A percentile compares a stretch with the other conserved stretches of the same genome.
Evolutionary conservation across 2,888 invertebrate genomes (phyloP).

Genomic region (Drosophila ezoana): DNA sequence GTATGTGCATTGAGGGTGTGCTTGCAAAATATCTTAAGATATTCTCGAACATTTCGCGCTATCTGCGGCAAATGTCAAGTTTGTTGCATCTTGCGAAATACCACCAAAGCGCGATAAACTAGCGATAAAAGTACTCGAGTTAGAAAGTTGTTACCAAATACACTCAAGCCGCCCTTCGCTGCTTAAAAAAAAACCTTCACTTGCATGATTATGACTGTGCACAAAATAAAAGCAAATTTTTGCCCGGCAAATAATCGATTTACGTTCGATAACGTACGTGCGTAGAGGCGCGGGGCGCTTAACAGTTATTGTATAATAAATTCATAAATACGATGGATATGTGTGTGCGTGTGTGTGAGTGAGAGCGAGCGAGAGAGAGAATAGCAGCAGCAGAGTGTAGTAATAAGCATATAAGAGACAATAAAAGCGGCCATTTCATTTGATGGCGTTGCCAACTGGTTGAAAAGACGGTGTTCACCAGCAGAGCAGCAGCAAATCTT

Average conservation of each 20-base stretch:
- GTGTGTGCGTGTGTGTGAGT: neutral
- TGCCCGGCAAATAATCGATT: constrained; percentile 34
- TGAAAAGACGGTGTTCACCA: neutral
- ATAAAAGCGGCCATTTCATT: constrained; percentile 1
- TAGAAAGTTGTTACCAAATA: constrained; percentile 45
- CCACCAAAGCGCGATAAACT: constrained; percentile 8
- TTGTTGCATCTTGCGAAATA: constrained; percentile 32
- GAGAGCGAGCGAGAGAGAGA: neutral
- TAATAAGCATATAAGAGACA: neutral
- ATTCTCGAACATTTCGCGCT: constrained; percentile 58
- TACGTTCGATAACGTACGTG: constrained; percentile 45
- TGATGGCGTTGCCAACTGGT: constrained; percentile 9
- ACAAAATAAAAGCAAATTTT: constrained; percentile 3
- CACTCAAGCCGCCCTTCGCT: constrained; percentile 7
- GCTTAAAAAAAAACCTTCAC: neutral
- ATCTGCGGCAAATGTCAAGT: constrained; percentile 1
- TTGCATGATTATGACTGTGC: constrained; percentile 36
- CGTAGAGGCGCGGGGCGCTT: constrained; percentile 25
- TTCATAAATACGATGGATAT: constrained; percentile 1
- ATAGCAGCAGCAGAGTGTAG: neutral
- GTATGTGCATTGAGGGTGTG: constrained; percentile 6
- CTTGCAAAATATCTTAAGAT: constrained; percentile 32
- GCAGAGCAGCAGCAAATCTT: constrained; percentile 1
- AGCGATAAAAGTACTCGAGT: constrained; percentile 1
- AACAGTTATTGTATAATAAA: constrained; percentile 46